Evolutionary conservation across 2,113 vertebrate species (phyloP).

Genomic region (Platichthys stellatus): DNA sequence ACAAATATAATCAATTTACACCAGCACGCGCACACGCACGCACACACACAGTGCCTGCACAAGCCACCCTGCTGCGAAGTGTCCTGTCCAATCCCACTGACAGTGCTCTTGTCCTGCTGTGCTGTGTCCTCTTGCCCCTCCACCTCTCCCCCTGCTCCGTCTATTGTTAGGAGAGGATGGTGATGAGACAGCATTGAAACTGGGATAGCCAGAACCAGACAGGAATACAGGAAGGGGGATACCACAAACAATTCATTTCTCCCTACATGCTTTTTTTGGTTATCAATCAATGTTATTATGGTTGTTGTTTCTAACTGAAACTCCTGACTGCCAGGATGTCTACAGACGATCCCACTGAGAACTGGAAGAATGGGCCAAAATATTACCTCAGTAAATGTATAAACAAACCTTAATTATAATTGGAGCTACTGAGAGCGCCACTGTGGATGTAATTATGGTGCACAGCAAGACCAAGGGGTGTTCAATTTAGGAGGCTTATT

Average conservation of each 20-base stretch:
- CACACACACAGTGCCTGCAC: background rate
- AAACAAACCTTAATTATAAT: conserved; percentile 69
- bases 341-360: conserved; percentile 50
- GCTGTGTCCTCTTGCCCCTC: conserved; percentile 26
- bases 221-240: conserved; percentile 64
- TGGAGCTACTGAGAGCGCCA: conserved; percentile 35
- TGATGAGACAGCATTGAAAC: conserved; percentile 68
- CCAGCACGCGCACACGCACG: no score
- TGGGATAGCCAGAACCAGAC: conserved; percentile 65
- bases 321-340: conserved; percentile 42
- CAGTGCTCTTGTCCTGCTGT: conserved; percentile 25
- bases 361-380: conserved; percentile 53
- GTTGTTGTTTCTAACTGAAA: conserved; percentile 44
- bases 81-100: conserved; percentile 23
- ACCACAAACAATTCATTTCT: conserved; percentile 73
- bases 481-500: conserved; percentile 37
- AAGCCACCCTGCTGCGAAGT: conserved; percentile 12
- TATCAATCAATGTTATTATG: conserved; percentile 75
- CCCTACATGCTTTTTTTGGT: conserved; percentile 46
- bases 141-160: conserved; percentile 7
- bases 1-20: background rate
- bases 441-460: conserved; percentile 60
- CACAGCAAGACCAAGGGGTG: conserved; percentile 41
- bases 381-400: conserved; percentile 62
- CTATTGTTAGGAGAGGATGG: conserved; percentile 76